Evolutionary conservation across 2,797 vertebrate species (phyloP).

Genomic region (Syngnathus acus): DNA sequence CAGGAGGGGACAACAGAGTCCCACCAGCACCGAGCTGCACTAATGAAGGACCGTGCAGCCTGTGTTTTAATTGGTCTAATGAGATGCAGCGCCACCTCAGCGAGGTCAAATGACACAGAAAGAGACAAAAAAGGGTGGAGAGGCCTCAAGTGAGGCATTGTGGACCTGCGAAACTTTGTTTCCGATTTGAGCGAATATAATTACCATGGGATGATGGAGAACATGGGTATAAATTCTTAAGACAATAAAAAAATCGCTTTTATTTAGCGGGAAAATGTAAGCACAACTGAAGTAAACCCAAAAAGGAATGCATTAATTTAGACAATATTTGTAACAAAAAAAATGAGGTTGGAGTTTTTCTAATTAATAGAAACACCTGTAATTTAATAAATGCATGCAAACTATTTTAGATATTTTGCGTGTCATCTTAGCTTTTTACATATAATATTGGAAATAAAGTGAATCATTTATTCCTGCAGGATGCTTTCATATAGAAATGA

Average conservation of each 20-base stretch:
- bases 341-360: too few relatives aligned
- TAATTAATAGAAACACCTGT: background rate
- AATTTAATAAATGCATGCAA: background rate
- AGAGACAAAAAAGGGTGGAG: slow-evolving; percentile 22
- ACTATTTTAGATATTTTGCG: background rate
- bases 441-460: background rate
- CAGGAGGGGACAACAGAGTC: slow-evolving; percentile 45
- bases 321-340: background rate
- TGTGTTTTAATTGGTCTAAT: slow-evolving; percentile 57
- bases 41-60: slow-evolving; percentile 54
- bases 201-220: background rate
- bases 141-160: slow-evolving; percentile 11
- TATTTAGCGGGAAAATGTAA: background rate
- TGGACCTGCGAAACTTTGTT: slow-evolving; percentile 18
- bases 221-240: background rate
- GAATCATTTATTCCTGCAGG: background rate
- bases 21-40: slow-evolving; percentile 24
- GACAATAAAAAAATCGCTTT: background rate
- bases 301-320: background rate
- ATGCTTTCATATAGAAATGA: background rate
- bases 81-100: slow-evolving; percentile 42
- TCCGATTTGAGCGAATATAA: background rate
- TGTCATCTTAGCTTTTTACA: too few relatives aligned
- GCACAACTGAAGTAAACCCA: background rate
- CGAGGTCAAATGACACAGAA: slow-evolving; percentile 43